Base-by-base conservation (phyloP, 1,140 invertebrate genomes). In the Metaphire vulgaris region DNA sequence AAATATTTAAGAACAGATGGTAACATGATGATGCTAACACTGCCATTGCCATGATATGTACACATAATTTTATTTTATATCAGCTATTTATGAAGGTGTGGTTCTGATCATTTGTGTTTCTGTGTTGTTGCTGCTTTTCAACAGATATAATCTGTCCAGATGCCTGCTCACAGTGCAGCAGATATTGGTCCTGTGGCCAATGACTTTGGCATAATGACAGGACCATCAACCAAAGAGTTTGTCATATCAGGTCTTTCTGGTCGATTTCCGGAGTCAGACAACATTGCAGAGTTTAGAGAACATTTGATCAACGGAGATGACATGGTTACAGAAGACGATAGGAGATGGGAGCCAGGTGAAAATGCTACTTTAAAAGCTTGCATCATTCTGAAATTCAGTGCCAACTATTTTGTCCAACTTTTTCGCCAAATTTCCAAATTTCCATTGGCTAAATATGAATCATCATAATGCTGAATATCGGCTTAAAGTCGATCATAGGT, bases 201-300 rank as follows among this genome's bases (percentile, higher is more conserved):
- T 21, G 41, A 21, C 6, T 56, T 56, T 21, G 21, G 6, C 6
- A 21, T 56, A 12, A 21, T 6, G 41, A 6, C 41, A 56, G 6
- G 21, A 21, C 6, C 6, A 21, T 6, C 41, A 6, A 56, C 6
- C 6, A 56, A 73, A 34, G 34, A 73, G 34, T 31, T 73, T 34
- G 72, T 73, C 32, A 41, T 73, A 1, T 73, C 72, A 26, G 72
- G 72, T 28, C 28, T 73, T 32, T 95, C 94, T 56, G 94, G 94
- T 74, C 91, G 94, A 79, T 89, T 97, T 76, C 95, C 96, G 0
- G 92, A 97, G 84, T 94, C 92, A 65, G 89, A 91, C 72, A 92
- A 89, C 82, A 91, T 97, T 77, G 91, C 94, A 80, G 94, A 97
- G 85, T 97, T 98, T 84, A 91, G 91, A 79, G 88, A 93, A 78